Percentiles rank a stretch among this genome's conserved stretches.
These are phyloP conservation scores for Coboldia fuscipes DNA, from an alignment of 1,140 invertebrate species.

Conservation along the genomic window DNA sequence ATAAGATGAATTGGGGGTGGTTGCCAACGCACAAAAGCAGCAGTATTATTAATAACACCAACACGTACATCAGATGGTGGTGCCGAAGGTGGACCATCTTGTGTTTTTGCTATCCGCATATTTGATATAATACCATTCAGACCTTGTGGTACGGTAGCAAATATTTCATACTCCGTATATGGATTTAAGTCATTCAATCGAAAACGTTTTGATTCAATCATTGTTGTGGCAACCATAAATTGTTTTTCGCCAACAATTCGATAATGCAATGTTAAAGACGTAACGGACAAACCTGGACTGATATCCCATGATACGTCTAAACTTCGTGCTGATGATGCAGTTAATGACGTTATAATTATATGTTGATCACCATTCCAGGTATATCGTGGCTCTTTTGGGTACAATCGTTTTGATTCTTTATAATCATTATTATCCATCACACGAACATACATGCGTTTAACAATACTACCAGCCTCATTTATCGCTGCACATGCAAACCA, in stretches of 20 bases:
- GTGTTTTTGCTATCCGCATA: slow-evolving; percentile 23
- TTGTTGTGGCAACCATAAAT: slow-evolving; percentile 31
- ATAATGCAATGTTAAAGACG: neutral
- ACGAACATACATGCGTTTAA: slow-evolving; percentile 2
- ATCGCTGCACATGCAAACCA: slow-evolving; percentile 4
- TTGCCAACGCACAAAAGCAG: slow-evolving; percentile 53
- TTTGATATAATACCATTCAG: slow-evolving; percentile 38
- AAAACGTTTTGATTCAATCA: slow-evolving; percentile 31
- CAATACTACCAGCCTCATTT: slow-evolving; percentile 3
- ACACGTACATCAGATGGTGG: slow-evolving; percentile 52
- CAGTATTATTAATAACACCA: slow-evolving; percentile 52
- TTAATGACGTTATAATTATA: slow-evolving; percentile 25
- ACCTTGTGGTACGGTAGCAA: slow-evolving; percentile 48
- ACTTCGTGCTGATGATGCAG: slow-evolving; percentile 39
- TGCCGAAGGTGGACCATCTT: slow-evolving; percentile 38
- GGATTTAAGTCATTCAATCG: slow-evolving; percentile 41
- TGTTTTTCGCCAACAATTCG: slow-evolving; percentile 14
- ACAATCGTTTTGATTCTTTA: neutral
- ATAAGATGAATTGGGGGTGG: slow-evolving; percentile 44
- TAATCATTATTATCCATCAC: neutral
- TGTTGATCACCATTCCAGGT: slow-evolving; percentile 1
- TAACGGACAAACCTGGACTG: slow-evolving; percentile 13
- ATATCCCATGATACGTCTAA: slow-evolving; percentile 45
- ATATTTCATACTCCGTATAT: slow-evolving; percentile 52
- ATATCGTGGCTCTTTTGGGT: neutral